These are phyloP conservation scores for Neodiprion virginianus DNA, from an alignment of 1,140 invertebrate genomes.

Conservation along the genomic window DNA sequence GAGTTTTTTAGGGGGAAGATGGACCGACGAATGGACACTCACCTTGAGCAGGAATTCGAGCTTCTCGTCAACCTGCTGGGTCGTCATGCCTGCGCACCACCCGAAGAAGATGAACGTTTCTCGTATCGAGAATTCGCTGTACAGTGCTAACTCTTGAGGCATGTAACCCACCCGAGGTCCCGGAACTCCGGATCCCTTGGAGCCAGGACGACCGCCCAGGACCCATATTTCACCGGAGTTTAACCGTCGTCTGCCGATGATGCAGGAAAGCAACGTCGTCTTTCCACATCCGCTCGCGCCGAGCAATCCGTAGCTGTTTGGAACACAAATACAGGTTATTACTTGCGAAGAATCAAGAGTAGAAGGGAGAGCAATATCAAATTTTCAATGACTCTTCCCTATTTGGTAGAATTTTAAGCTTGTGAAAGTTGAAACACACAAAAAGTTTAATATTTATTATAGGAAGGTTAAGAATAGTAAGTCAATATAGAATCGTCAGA, in stretches of 20 bases:
- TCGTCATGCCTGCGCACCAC: conserved; percentile 83
- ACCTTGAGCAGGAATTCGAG: conserved; percentile 84
- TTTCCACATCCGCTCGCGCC: conserved; percentile 86
- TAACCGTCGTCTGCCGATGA: conserved; percentile 79
- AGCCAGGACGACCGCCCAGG: conserved; percentile 81
- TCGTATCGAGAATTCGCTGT: conserved; percentile 88
- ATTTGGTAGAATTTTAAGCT: too few species aligned
- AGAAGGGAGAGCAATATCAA: too few species aligned
- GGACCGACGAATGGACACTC: conserved; percentile 16
- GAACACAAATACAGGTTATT: neutral
- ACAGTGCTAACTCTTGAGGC: conserved; percentile 88
- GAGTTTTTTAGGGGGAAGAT: neutral
- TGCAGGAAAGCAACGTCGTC: conserved; percentile 84
- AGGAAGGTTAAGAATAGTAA: neutral
- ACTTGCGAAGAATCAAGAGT: neutral
- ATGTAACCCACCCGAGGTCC: conserved; percentile 69
- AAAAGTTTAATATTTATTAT: neutral
- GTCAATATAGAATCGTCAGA: neutral
- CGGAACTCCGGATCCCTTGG: conserved; percentile 76
- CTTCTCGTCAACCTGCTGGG: conserved; percentile 74
- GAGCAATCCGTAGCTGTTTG: conserved; percentile 77
- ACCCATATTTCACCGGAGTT: conserved; percentile 84
- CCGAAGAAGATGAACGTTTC: conserved; percentile 94
- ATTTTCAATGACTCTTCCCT: too few species aligned
- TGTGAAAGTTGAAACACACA: neutral